phyloP scores from a whole-genome alignment of 2,113 vertebrate genomes.

The Oxyura jamaicensis region DNA sequence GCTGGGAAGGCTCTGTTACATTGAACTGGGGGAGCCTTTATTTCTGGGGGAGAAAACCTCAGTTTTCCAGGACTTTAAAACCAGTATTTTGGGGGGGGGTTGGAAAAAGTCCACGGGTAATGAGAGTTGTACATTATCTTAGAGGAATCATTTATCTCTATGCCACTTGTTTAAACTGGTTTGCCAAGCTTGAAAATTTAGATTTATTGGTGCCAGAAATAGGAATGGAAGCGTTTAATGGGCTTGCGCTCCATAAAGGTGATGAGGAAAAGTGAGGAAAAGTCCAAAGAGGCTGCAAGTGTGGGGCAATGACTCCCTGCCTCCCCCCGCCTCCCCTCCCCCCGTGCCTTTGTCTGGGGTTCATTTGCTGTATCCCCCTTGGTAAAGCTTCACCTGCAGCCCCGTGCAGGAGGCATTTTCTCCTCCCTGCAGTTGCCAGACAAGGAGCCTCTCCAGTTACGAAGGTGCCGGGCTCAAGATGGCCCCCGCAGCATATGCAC shows the following conservation, averaged over 20 bases:
- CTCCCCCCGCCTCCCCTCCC: too few relatives aligned
- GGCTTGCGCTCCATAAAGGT: constrained; percentile 51
- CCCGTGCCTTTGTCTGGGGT: neutral
- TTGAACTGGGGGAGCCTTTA: neutral
- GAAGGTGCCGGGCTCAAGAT: neutral
- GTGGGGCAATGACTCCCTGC: neutral
- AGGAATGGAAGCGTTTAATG: constrained; percentile 68
- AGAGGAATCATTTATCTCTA: constrained; percentile 78
- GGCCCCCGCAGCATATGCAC: neutral
- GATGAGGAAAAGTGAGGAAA: neutral
- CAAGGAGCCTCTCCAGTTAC: accelerated
- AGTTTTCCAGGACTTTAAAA: constrained; percentile 15
- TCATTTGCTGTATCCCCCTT: accelerated
- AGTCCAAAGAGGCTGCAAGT: neutral
- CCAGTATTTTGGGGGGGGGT: neutral
- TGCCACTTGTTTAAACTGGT: constrained; percentile 69
- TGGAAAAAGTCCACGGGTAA: constrained; percentile 35
- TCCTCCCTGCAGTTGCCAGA: neutral
- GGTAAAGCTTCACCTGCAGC: neutral
- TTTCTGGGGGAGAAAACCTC: neutral
- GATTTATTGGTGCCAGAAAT: constrained; percentile 79
- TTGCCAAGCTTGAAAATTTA: constrained; percentile 80
- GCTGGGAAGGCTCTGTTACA: neutral
- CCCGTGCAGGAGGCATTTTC: accelerated
- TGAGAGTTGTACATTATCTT: constrained; percentile 61